Evolutionary conservation across 2,888 invertebrate genomes (phyloP).

Genomic region (Thereva unica): DNA sequence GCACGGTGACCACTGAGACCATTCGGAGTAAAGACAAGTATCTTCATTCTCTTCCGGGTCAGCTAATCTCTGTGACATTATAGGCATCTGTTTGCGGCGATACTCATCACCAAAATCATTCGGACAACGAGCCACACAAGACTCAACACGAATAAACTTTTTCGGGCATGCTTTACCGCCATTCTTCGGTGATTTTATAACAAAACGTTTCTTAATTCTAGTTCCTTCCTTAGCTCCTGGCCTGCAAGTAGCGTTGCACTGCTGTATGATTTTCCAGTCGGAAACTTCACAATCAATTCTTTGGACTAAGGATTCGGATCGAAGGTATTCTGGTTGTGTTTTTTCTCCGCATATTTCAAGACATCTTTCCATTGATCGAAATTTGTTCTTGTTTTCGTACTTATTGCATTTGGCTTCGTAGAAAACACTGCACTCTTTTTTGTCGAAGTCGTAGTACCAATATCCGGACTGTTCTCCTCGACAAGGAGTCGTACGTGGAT

Average conservation of each 20-base stretch:
- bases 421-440: constrained; percentile 78
- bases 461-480: constrained; percentile 68
- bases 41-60: constrained; percentile 41
- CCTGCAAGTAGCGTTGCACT: constrained; percentile 61
- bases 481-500: constrained; percentile 72
- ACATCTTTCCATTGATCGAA: constrained; percentile 73
- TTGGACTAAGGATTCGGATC: constrained; percentile 12
- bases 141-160: constrained; percentile 56
- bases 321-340: constrained; percentile 40
- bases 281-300: constrained; percentile 60
- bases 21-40: constrained; percentile 66
- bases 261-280: constrained; percentile 58
- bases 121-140: constrained; percentile 53
- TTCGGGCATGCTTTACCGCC: constrained; percentile 63
- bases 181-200: constrained; percentile 59
- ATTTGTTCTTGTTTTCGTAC: constrained; percentile 82
- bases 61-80: constrained; percentile 15
- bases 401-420: constrained; percentile 75
- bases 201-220: constrained; percentile 59
- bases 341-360: constrained; percentile 64
- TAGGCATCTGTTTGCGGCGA: constrained; percentile 7
- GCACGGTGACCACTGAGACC: constrained; percentile 74
- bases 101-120: constrained; percentile 47
- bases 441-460: constrained; percentile 81
- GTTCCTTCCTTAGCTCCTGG: constrained; percentile 51